A percentile compares a stretch with the other conserved stretches of the same genome.
Evolutionary conservation across 2,888 invertebrate species (phyloP).

Genomic region (Drosophila phalerata): DNA sequence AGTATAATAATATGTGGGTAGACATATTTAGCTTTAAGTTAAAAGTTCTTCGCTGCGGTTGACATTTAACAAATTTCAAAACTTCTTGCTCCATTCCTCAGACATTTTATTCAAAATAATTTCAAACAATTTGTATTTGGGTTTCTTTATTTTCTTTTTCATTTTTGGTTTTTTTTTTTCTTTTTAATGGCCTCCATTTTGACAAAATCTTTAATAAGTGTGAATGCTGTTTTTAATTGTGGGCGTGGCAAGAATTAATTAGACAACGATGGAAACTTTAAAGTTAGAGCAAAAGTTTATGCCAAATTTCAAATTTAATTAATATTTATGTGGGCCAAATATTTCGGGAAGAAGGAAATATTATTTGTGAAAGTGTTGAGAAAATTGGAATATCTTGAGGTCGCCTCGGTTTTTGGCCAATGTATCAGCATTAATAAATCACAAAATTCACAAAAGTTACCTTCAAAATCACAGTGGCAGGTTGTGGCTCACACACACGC

Average conservation of each 20-base stretch:
- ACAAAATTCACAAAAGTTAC: slow-evolving; percentile 66
- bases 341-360: neutral
- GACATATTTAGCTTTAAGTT: neutral
- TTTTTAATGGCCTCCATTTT: slow-evolving; percentile 40
- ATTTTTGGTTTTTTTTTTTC: neutral
- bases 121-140: slow-evolving; percentile 38
- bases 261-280: slow-evolving; percentile 21
- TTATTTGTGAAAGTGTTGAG: slow-evolving; percentile 35
- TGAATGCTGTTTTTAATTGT: slow-evolving; percentile 62
- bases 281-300: slow-evolving; percentile 10
- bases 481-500: slow-evolving; percentile 32
- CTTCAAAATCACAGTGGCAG: slow-evolving; percentile 51
- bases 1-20: neutral
- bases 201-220: slow-evolving; percentile 69
- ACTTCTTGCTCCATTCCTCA: neutral
- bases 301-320: slow-evolving; percentile 32
- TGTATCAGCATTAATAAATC: slow-evolving; percentile 64
- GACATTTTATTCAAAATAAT: slow-evolving; percentile 63
- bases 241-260: slow-evolving; percentile 66
- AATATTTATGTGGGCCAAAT: slow-evolving; percentile 39
- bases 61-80: slow-evolving; percentile 58
- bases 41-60: slow-evolving; percentile 50
- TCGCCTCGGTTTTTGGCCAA: slow-evolving; percentile 23
- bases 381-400: slow-evolving; percentile 31
- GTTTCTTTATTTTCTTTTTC: neutral